Percentiles rank a stretch among this genome's conserved stretches.
Evolutionary conservation across 1,140 invertebrate genomes (phyloP).

Genomic region (Nebria ingens): DNA sequence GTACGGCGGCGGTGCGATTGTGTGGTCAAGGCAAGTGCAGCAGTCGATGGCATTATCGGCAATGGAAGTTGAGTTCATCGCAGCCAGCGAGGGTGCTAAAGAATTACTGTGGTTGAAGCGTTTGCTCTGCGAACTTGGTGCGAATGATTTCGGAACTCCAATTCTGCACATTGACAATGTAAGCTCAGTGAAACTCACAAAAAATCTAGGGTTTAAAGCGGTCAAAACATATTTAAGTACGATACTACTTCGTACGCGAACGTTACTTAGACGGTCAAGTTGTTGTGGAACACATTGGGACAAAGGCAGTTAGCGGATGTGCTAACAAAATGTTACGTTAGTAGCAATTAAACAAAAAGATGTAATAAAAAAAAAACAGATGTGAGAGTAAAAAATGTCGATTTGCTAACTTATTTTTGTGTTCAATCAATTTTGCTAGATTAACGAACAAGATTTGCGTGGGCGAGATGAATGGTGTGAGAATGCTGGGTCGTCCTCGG

Average conservation of each 20-base stretch:
- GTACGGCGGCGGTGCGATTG: constrained; percentile 22
- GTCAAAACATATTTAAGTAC: constrained; percentile 30
- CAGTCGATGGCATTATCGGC: constrained; percentile 26
- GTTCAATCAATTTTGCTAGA: too few relatives aligned
- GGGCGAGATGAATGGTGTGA: too few relatives aligned
- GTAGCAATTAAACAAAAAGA: too few relatives aligned
- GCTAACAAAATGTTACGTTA: too few relatives aligned
- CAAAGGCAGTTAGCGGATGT: too few relatives aligned
- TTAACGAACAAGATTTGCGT: too few relatives aligned
- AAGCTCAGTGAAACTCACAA: constrained; percentile 24
- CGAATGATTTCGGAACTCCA: background rate
- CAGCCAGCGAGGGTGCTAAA: constrained; percentile 25
- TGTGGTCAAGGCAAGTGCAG: constrained; percentile 33
- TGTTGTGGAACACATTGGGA: too few relatives aligned
- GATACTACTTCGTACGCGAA: background rate
- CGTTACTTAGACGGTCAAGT: too few relatives aligned
- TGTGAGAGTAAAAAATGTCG: too few relatives aligned
- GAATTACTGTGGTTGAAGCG: constrained; percentile 26
- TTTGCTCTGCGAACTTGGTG: constrained; percentile 23
- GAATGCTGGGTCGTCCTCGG: too few relatives aligned
- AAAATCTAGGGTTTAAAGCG: constrained; percentile 24
- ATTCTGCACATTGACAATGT: constrained; percentile 17
- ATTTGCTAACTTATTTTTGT: too few relatives aligned
- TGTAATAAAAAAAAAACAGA: too few relatives aligned
- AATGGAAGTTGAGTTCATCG: constrained; percentile 35